phyloP scores from a whole-genome alignment of 2,113 vertebrate species.

The Terrapene triunguis region DNA sequence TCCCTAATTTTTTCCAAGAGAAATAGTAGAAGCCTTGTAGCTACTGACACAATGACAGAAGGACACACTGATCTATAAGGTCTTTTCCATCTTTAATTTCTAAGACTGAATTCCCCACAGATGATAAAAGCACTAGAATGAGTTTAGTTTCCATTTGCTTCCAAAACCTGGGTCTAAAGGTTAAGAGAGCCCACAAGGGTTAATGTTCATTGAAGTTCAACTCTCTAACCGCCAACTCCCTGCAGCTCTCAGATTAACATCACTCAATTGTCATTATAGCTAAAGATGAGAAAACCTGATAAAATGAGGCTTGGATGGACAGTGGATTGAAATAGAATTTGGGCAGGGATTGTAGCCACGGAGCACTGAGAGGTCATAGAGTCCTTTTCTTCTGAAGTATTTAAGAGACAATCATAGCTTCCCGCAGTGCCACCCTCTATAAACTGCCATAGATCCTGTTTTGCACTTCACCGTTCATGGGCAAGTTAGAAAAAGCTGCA shows the following conservation, averaged over 20 bases:
- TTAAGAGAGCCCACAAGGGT: slow-evolving; percentile 46
- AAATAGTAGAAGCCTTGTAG: not conserved
- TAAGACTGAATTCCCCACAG: not conserved
- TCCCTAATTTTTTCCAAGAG: not conserved
- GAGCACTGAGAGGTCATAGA: slow-evolving; percentile 2
- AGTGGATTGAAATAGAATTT: slow-evolving; percentile 37
- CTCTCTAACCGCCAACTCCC: not conserved
- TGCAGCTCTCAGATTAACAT: slow-evolving; percentile 45
- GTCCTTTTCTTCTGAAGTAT: too few relatives aligned
- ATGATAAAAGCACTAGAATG: slow-evolving; percentile 29
- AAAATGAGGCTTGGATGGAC: slow-evolving; percentile 42
- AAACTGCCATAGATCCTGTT: slow-evolving; percentile 9
- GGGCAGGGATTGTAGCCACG: slow-evolving; percentile 25
- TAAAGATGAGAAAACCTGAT: slow-evolving; percentile 50
- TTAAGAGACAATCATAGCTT: slow-evolving; percentile 32
- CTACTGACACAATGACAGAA: not conserved
- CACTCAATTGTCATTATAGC: slow-evolving; percentile 20
- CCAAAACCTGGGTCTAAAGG: not conserved
- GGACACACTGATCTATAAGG: not conserved
- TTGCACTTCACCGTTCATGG: not conserved
- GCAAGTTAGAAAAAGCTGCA: not conserved
- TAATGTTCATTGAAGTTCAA: slow-evolving; percentile 46
- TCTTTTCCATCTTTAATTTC: not conserved
- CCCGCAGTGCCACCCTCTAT: not conserved
- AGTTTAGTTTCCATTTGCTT: slow-evolving; percentile 48